Percentiles rank a stretch among this genome's conserved stretches.
Evolutionary conservation across 2,113 vertebrate species (phyloP).

Genomic region (Triplophysa tibetana): DNA sequence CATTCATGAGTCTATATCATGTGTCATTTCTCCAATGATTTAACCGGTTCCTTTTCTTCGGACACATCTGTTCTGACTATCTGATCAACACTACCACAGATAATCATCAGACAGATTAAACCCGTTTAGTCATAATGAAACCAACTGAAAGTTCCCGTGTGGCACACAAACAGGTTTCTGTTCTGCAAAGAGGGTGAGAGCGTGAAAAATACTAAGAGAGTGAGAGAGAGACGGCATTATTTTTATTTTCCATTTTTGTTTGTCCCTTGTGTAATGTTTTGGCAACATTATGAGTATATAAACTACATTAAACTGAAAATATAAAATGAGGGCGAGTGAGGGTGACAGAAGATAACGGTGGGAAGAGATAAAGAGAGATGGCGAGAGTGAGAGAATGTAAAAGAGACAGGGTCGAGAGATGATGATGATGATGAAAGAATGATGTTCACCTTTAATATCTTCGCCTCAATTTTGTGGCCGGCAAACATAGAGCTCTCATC

Average conservation of each 20-base stretch:
- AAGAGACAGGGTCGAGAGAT: not conserved
- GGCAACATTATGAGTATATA: too few species aligned
- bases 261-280: too few species aligned
- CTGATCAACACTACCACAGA: not conserved
- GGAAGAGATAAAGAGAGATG: not conserved
- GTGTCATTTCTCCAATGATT: too few species aligned
- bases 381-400: not conserved
- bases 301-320: too few species aligned
- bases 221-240: too few species aligned
- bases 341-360: not conserved
- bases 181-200: not conserved
- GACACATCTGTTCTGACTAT: not conserved
- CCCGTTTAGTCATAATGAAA: not conserved
- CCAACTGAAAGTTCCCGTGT: not conserved
- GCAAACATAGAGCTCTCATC: slow-evolving; percentile 99
- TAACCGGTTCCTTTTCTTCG: too few species aligned
- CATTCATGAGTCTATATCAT: too few species aligned
- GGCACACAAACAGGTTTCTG: not conserved
- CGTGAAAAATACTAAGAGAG: not conserved
- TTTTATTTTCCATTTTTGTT: too few species aligned
- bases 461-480: slow-evolving; percentile 88
- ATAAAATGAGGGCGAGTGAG: not conserved
- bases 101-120: not conserved
- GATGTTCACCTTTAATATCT: slow-evolving; percentile 85
- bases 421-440: not conserved